phyloP scores from a whole-genome alignment of 2,113 vertebrate species.

The Oncorhynchus masou region DNA sequence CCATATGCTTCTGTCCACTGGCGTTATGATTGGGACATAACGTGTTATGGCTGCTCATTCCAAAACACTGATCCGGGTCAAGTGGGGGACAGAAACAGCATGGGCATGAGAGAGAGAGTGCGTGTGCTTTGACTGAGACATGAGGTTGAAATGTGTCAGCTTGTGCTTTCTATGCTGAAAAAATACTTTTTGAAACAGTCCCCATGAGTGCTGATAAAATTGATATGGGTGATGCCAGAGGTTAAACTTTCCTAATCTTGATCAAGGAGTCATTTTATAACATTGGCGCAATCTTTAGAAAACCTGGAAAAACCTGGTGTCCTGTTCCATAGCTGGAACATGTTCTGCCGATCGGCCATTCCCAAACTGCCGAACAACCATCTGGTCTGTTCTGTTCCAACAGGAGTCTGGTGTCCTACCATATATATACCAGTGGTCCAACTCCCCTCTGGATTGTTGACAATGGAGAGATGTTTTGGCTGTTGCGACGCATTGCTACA shows the following conservation, averaged over 20 bases:
- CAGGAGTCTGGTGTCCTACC: not conserved
- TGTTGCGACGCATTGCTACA: not conserved
- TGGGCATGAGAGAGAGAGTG: constrained; percentile 7
- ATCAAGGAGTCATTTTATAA: no score
- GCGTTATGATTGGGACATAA: constrained; percentile 66
- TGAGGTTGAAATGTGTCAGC: no score
- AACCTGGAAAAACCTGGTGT: not conserved
- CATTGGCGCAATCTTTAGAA: not conserved
- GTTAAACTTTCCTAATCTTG: no score
- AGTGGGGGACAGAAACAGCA: constrained; percentile 45
- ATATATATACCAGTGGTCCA: not conserved
- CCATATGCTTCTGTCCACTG: constrained; percentile 69
- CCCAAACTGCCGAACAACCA: constrained; percentile 37
- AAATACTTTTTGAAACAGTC: no score
- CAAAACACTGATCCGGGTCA: constrained; percentile 59
- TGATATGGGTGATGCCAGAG: no score
- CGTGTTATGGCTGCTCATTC: constrained; percentile 67
- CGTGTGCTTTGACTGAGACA: no score
- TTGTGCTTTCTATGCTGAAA: no score
- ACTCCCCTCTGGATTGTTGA: not conserved
- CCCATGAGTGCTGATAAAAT: no score
- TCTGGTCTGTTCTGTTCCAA: constrained; percentile 28
- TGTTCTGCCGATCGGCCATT: constrained; percentile 38
- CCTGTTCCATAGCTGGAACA: constrained; percentile 17
- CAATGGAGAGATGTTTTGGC: not conserved